Base-by-base conservation (phyloP, 2,888 invertebrate genomes). In the Amphipoea oculea region DNA sequence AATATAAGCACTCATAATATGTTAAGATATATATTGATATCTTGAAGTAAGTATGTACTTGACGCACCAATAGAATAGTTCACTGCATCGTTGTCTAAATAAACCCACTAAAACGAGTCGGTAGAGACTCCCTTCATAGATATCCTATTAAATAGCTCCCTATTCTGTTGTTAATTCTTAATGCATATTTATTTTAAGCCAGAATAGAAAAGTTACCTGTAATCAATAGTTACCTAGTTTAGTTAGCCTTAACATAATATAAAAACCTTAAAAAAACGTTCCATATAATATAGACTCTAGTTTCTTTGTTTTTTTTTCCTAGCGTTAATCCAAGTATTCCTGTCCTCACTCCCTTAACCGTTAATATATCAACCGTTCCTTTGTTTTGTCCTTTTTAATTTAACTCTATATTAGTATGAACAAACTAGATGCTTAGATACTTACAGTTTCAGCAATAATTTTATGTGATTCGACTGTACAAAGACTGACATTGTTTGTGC, bases 401-500 rank as follows among this genome's bases (percentile, higher is more conserved):
- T 79, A 66, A 65, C 67, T 68, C 81, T 85, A 85, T 85, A 83
- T 63, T 76, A 85, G 79, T 77, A 83, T 72, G 23, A 84, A 73
- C 65, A 75, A 68, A 85, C 70, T 84, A 86, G 84, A 84, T 78
- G 76, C 76, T 74, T 91, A 91, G 89, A 90, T 89, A 93, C 70
- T 51, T 76, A 82, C 93, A 92, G 92, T 93, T 92, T 87, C 95
- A 96, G 96, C 96, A 96, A 96, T 96, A 96, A 96, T 92, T 93
- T 94, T 92, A 94, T 95, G 95, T 96, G 95, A 95, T 95, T 94
- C 85, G 95, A 95, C 95, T 95, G 94, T 95, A 93, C 92, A 94
- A 96, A 96, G 96, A 96, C 96, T 96, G 96, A 96, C 90, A 92
- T 93, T 91, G 86, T 94, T 92, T 94, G 94, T 95, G 94, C 94